A percentile compares a stretch with the other conserved stretches of the same genome.
These are phyloP conservation scores for Sminthopsis crassicaudata DNA, from an alignment of 2,113 vertebrate genomes.

Conservation along the genomic window DNA sequence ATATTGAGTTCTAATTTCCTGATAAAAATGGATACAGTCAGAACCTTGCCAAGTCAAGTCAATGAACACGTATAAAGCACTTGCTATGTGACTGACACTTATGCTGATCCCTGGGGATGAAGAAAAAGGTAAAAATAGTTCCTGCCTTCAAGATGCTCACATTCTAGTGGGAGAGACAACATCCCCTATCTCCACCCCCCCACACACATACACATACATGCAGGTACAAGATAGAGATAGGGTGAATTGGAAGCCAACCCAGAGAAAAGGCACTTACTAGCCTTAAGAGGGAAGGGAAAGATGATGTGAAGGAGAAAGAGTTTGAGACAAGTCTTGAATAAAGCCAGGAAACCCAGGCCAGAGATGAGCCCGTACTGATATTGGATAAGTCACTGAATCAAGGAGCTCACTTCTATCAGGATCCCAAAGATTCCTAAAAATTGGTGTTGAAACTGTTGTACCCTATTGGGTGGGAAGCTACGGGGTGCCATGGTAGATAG, in stretches of 20 bases:
- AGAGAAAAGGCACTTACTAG: not conserved
- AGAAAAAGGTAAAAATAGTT: not conserved
- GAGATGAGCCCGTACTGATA: not conserved
- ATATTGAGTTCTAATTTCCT: not conserved
- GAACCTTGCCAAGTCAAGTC: not conserved
- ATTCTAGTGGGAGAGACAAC: not conserved
- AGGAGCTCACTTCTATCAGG: not conserved
- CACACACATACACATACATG: not conserved
- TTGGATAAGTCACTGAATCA: not conserved
- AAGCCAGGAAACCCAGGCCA: not conserved
- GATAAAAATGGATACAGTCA: not conserved
- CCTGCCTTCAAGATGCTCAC: not conserved
- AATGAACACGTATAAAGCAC: not conserved
- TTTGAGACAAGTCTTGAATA: not conserved
- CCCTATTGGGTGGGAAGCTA: not conserved
- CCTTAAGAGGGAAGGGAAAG: not conserved
- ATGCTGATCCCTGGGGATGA: not conserved
- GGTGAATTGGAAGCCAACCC: not conserved
- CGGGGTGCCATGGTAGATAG: not conserved
- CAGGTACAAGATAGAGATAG: not conserved
- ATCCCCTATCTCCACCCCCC: not conserved
- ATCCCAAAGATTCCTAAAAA: not conserved
- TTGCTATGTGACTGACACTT: not conserved
- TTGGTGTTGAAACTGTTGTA: not conserved
- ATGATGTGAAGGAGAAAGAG: not conserved